Base-by-base conservation (phyloP, 2,113 vertebrate species). In the Psettodes erumei region DNA sequence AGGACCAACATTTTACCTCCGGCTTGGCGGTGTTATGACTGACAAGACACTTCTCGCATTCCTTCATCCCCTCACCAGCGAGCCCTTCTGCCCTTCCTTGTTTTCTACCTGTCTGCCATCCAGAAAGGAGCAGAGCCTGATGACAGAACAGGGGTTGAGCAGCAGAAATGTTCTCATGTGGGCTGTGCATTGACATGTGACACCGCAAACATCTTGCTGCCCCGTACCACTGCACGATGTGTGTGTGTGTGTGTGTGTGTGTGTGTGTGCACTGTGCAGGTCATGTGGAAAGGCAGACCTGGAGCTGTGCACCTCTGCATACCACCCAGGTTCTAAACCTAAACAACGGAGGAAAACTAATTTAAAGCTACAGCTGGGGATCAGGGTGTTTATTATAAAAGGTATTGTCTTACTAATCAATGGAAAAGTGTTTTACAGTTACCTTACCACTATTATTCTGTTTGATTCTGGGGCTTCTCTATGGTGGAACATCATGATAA, bases 31-130 rank as follows among this genome's bases (percentile, higher is more conserved):
- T 75, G 78, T 84, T 86, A 82, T 88, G 86, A 92, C 86, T 86
- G 89, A 91, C 83, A 88, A 81, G 76, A 84, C 81, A 78, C 87
- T 90, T 78, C 58, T 71, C 67, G 23, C 75, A 87, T 92, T 90
- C 90, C 86, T 81, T 30, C 64, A 82, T 75, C 85, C 55, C 85
- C 74, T 64, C 75, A 82, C 53, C 66, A 80, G 19, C 19, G 40
- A 76, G 56, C 64, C 42, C 62, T 51, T 43, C 37, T 50, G 35
- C 63, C 58, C 38, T 40, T 61, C 12, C 37, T 32, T 5, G n/a
- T 45, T 19, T 64, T 27, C 16, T 15, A 27, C 32, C 58, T 13
- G 8, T 47, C 25, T 3, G 16, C 23, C 6, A 11, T 30, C 37
- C 55, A 42, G 42, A 23, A 70, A 48, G 21, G 28, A 42, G 61